Base-by-base conservation (phyloP, 2,113 vertebrate species). In the Muscicapa adusta region DNA sequence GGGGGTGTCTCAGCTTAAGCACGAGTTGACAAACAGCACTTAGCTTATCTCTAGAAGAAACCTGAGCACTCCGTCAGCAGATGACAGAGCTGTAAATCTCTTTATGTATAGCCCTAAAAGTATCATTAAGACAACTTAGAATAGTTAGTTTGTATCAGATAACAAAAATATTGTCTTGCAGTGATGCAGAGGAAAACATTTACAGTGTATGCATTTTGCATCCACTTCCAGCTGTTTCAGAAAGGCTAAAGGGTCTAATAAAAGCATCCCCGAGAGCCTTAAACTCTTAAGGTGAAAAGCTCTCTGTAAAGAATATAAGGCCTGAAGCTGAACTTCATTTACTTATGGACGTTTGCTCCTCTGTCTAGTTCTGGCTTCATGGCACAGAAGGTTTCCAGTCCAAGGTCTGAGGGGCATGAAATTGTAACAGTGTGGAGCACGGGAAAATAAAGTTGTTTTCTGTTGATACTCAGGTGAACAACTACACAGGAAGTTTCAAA, bases 41-140 rank as follows among this genome's bases (percentile, higher is more conserved):
- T 58, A 4, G 63, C 42, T 90, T 92, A 93, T 86, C 79, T 93
- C 66, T 16, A 31, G 54, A 84, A 89, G 92, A 94, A 96, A 95
- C 68, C 6, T 16, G 88, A 96, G 72, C 76, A 12, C 56, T 42
- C 43, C 31, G 61, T 66, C 51, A 56, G 85, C 94, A 95, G 88
- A 89, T 93, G 85, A 88, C 76, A 28, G 63, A 86, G 63, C 91
- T 71, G 47, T 95, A 95, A 88, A 94, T 96, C 92, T 91, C 43
- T 26, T 62, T 45, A 36, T 31, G 40, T 47, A 17, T 7, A 63
- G 65, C 72, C 43, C n/a, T 73, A 20, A 36, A 76, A 94, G 71
- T 50, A 68, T 54, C 54, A 68, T 68, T 57, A 73, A 31, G 63
- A 51, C 71, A 79, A 88, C n/a, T 54, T 29, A 42, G 72, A 93